Percentiles rank a stretch among this genome's conserved stretches.
Conservation (phyloP, 2,113 vertebrate genomes). For the Narcine bancroftii region DNA sequence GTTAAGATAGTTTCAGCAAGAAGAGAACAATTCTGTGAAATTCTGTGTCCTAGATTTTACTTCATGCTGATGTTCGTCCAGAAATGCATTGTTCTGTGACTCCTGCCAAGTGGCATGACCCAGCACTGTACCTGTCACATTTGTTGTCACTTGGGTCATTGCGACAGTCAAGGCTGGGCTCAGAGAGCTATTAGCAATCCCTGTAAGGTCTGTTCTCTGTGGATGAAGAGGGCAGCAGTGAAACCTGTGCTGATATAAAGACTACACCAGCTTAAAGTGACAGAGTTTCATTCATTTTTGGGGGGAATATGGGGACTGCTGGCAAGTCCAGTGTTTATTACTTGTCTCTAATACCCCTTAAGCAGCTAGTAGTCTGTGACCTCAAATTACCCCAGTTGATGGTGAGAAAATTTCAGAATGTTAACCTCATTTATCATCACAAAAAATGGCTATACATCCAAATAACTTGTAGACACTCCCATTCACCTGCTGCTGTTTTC, state of each 20-base stretch:
- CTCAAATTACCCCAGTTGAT: too few relatives aligned
- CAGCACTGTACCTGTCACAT: background rate
- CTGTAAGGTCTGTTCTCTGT: background rate
- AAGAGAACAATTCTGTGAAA: background rate
- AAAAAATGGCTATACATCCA: too few relatives aligned
- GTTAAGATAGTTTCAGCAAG: slow-evolving; percentile 1
- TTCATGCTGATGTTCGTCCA: background rate
- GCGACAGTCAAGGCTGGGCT: background rate
- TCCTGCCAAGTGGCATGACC: background rate
- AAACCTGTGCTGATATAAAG: background rate
- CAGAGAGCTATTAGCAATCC: background rate
- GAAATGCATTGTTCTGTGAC: slow-evolving; percentile 6
- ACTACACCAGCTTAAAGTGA: background rate
- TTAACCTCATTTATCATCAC: too few relatives aligned
- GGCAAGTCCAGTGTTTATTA: too few relatives aligned
- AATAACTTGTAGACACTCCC: too few relatives aligned
- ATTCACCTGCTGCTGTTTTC: too few relatives aligned
- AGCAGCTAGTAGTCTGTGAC: too few relatives aligned
- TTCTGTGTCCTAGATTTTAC: background rate
- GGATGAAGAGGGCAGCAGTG: too few relatives aligned
- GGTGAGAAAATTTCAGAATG: too few relatives aligned
- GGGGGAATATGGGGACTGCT: too few relatives aligned
- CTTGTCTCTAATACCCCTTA: too few relatives aligned
- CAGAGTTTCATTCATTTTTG: background rate
- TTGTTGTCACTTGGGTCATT: background rate